Conservation (phyloP, 2,113 vertebrate genomes). For the Brachirus orientalis region DNA sequence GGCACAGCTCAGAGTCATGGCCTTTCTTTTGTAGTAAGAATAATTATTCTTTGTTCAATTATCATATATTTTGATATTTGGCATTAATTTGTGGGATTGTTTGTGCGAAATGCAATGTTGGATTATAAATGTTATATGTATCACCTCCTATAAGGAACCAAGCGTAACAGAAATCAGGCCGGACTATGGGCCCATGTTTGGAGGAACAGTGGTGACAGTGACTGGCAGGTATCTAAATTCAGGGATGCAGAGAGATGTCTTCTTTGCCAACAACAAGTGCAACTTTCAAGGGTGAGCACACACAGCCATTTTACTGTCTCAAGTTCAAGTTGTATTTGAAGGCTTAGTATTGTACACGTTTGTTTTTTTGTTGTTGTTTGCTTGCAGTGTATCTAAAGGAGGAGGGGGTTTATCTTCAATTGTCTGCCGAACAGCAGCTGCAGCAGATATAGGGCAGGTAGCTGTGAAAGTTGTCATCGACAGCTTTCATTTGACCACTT, state of each 20-base stretch:
- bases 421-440: constrained; percentile 63
- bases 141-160: constrained; percentile 81
- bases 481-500: constrained; percentile 65
- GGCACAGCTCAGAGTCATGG: constrained; percentile 79
- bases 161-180: constrained; percentile 82
- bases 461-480: constrained; percentile 83
- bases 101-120: neutral
- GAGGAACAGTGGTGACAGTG: constrained; percentile 88
- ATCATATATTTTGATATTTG: neutral
- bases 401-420: constrained; percentile 62
- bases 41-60: neutral
- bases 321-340: too few species aligned
- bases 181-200: constrained; percentile 84
- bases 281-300: constrained; percentile 67
- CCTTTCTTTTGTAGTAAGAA: constrained; percentile 88
- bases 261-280: constrained; percentile 82
- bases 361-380: too few species aligned
- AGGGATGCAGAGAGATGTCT: constrained; percentile 81
- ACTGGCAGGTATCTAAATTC: constrained; percentile 82
- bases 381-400: constrained; percentile 52
- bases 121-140: neutral
- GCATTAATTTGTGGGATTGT: neutral
- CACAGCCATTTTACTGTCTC: neutral
- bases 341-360: too few species aligned
- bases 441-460: constrained; percentile 32